Base-by-base conservation (phyloP, 2,113 vertebrate species). In the Gobius niger region DNA sequence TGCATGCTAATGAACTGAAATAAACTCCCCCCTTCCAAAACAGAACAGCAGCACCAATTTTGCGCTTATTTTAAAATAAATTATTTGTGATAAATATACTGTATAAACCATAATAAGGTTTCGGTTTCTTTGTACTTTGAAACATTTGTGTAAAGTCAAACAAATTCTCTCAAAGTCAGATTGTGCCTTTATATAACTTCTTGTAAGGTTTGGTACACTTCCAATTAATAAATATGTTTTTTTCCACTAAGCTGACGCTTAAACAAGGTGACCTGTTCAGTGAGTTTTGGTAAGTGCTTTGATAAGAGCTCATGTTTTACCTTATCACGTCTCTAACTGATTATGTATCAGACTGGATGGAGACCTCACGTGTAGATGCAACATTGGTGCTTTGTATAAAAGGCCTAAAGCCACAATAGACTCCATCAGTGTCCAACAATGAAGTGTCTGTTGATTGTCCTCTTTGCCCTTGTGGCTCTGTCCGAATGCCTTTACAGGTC, bases 401-500 rank as follows among this genome's bases (percentile, higher is more conserved):
- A 88, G 61, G 70, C 8, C 47, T 65, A 42, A n/a, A 46, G 61
- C 62, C 44, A 67, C 51, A 0, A 6, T 51, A 47, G 40, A 46
- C 60, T 68, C 69, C 16, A 56, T 40, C 75, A 59, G 61, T 53
- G 16, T 80, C 56, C 42, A 7, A 50, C 3, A 2, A 93, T 94
- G 95, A 86, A 73, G 89, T 18, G 65, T 75, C 85, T 91, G 0
- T 15, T 91, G 9, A 54, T 54, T 11, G 57, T 90, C 3, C 77
- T 95, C 0, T 80, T 89, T 0, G 80, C 87, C 4, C 68, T 89
- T 9, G 52, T 93, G 12, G 80, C 89, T 34, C 52, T 94, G 10
- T 68, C 87, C 4, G 90, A 93, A 16, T 89, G 90, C 8, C 0
- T 87, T 24, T 12, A 67, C 44, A 92, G 44, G 93, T 94, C 53